Conservation (phyloP, 2,797 vertebrate genomes). For the Pogonophryne albipinna region DNA sequence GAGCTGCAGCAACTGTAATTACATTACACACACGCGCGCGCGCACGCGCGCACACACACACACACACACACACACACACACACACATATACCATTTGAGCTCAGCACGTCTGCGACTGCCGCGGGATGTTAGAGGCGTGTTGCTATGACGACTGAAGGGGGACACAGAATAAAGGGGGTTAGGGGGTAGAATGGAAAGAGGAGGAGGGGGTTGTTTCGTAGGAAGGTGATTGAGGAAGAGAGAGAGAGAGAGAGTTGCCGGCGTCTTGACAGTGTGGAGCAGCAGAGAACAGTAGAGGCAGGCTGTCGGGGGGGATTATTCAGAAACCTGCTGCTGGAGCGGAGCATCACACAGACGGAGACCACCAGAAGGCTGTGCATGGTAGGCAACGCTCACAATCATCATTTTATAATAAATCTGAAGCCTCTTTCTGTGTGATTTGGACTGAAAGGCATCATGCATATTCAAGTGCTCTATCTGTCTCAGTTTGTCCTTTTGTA, state of each 20-base stretch:
- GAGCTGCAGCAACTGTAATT: slow-evolving; percentile 79
- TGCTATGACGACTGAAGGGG: slow-evolving; percentile 93
- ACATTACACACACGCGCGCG: slow-evolving; percentile 73
- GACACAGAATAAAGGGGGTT: slow-evolving; percentile 72
- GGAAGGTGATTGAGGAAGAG: slow-evolving; percentile 78
- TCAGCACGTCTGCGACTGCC: slow-evolving; percentile 79
- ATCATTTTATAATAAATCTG: slow-evolving; percentile 12
- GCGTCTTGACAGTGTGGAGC: slow-evolving; percentile 68
- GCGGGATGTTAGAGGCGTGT: slow-evolving; percentile 94
- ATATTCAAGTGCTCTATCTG: slow-evolving; percentile 35
- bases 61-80: slow-evolving; percentile 44
- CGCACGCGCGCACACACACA: too few species aligned
- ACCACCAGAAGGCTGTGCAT: slow-evolving; percentile 54
- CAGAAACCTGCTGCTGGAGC: slow-evolving; percentile 56
- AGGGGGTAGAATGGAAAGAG: slow-evolving; percentile 56
- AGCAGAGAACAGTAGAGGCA: slow-evolving; percentile 41
- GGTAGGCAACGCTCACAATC: slow-evolving; percentile 58
- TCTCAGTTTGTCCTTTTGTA: slow-evolving; percentile 25
- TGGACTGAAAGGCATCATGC: slow-evolving; percentile 13
- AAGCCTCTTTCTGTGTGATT: slow-evolving; percentile 7
- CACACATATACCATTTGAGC: slow-evolving; percentile 66
- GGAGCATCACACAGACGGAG: slow-evolving; percentile 51
- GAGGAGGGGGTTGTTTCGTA: slow-evolving; percentile 63
- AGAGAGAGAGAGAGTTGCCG: slow-evolving; percentile 79
- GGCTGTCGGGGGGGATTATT: slow-evolving; percentile 55